Evolutionary conservation across 2,888 invertebrate genomes (phyloP), one percentile per base, ranked within the genome.

Genomic region (Aproaerema taeniolella): DNA sequence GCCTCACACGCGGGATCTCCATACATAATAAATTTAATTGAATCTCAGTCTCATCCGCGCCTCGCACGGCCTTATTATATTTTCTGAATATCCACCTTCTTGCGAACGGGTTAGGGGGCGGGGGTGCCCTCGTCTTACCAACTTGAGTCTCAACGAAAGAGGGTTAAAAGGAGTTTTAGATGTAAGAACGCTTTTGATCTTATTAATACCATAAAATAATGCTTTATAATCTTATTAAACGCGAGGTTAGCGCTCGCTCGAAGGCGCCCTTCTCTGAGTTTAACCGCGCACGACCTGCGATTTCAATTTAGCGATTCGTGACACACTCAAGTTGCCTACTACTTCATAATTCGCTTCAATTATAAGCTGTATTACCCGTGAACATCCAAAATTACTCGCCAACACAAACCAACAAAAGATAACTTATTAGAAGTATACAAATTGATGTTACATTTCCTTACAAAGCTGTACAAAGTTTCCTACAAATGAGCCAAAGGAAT

Each of bases 151-250:
- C 42, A 53, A 50, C 69, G 73, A 79, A 83, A 83, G 83, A 83
- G 87, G 87, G 87, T 83, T 87, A 86, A 85, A 83, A 85, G 87
- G 87, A 87, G 85, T 86, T 87, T 83, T 77, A 81, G 87, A 86
- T 81, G 87, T 87, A 86, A 75, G 87, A 88, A 89, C 89, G 89
- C 90, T 90, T 90, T 90, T 91, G 90, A 90, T 91, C 90, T 90
- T 89, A 90, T 90, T 90, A 91, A 90, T 91, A 88, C 90, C 89
- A 89, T 89, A 89, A 91, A 90, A 91, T 91, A 91, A 91, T 91
- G 89, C 90, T 88, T 88, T 88, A 89, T 91, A 91, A 91, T 91
- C 91, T 90, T 90, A 91, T 91, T 91, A 91, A 89, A 89, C 88
- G 88, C 89, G 89, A 90, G 90, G 90, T 90, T 90, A 90, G 88